Evolutionary conservation across 2,113 vertebrate genomes (phyloP).

Genomic region (Saimiri boliviensis): DNA sequence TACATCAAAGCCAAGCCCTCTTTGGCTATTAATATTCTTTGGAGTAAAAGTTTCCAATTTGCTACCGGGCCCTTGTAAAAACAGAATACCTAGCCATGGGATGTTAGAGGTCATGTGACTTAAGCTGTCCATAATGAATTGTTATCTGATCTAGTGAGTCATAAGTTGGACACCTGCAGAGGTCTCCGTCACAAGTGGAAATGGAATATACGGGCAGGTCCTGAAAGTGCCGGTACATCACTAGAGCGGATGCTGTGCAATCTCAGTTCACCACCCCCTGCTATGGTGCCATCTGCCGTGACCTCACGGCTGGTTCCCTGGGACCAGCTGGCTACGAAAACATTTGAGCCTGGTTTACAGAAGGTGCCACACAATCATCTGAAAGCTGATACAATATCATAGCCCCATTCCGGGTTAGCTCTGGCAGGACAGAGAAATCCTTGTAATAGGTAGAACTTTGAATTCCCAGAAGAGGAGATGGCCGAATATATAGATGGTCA

Average conservation of each 20-base stretch:
- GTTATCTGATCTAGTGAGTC: background rate
- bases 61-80: background rate
- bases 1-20: background rate
- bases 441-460: background rate
- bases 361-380: background rate
- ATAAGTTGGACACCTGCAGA: background rate
- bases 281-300: background rate
- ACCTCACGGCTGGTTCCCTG: background rate
- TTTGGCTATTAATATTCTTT: background rate
- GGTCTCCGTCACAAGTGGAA: background rate
- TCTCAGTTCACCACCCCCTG: background rate
- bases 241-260: background rate
- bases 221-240: background rate
- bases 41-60: background rate
- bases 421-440: background rate
- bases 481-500: background rate
- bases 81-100: background rate
- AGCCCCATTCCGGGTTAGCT: background rate
- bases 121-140: background rate
- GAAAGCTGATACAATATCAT: fast-evolving
- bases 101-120: background rate
- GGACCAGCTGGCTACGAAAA: background rate
- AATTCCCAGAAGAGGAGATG: background rate
- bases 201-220: background rate
- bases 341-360: background rate